These are phyloP conservation scores for Sorex araneus DNA, from an alignment of 2,113 vertebrate species.

Conservation along the genomic window DNA sequence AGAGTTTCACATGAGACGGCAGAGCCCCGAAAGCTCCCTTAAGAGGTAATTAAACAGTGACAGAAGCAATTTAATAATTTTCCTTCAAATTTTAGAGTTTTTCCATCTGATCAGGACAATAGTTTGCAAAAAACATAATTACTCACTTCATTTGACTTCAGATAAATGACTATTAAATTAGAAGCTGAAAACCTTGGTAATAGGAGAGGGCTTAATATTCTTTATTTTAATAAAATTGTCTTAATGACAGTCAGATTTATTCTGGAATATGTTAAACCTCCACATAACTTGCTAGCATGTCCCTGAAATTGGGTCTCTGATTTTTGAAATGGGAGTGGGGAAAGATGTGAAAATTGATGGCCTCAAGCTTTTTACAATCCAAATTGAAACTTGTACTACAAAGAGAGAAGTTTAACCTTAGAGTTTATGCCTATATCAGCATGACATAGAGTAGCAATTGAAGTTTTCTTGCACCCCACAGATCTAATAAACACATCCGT, in stretches of 20 bases:
- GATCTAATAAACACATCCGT: slow-evolving; percentile 79
- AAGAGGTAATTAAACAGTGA: background rate
- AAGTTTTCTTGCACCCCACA: slow-evolving; percentile 75
- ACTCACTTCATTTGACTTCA: slow-evolving; percentile 19
- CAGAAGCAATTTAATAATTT: slow-evolving; percentile 39
- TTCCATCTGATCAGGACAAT: slow-evolving; percentile 19
- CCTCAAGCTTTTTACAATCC: slow-evolving; percentile 77
- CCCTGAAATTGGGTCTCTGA: slow-evolving; percentile 63
- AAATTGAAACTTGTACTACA: slow-evolving; percentile 84
- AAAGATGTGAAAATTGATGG: slow-evolving; percentile 74
- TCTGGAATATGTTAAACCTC: slow-evolving; percentile 51
- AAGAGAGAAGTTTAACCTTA: slow-evolving; percentile 81
- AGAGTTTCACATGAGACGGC: background rate
- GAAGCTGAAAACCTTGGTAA: slow-evolving; percentile 16
- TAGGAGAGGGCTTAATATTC: slow-evolving; percentile 10
- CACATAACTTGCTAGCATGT: slow-evolving; percentile 65
- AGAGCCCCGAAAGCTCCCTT: background rate
- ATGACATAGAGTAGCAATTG: slow-evolving; percentile 76
- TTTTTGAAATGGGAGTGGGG: slow-evolving; percentile 69
- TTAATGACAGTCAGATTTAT: slow-evolving; percentile 46
- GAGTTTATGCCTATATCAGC: slow-evolving; percentile 81
- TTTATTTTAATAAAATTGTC: slow-evolving; percentile 65
- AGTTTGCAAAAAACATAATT: slow-evolving; percentile 41
- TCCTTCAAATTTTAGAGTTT: slow-evolving; percentile 50
- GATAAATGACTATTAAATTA: slow-evolving; percentile 67